Percentiles rank a stretch among this genome's conserved stretches.
Conservation (phyloP, 2,113 vertebrate genomes). For the Lepus timidus region DNA sequence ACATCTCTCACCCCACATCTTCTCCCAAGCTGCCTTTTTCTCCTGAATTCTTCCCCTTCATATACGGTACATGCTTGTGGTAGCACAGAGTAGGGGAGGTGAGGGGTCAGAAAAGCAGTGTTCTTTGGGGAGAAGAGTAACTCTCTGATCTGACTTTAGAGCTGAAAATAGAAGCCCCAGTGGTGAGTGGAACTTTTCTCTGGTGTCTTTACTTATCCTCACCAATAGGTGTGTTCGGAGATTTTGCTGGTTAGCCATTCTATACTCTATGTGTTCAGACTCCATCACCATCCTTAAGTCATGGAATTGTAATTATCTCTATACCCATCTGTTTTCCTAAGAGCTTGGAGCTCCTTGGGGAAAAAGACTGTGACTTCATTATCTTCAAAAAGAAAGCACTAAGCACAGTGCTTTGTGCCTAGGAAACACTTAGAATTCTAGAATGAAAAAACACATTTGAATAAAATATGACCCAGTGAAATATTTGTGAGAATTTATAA, state of each 20-base stretch:
- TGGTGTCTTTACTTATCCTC: background rate
- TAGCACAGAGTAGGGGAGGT: background rate
- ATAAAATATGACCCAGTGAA: conserved; percentile 31
- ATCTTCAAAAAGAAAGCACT: background rate
- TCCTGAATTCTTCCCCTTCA: background rate
- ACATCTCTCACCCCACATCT: background rate
- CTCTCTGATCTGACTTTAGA: background rate
- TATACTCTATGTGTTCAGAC: background rate
- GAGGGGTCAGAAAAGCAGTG: background rate
- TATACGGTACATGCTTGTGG: background rate
- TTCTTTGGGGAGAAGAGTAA: background rate
- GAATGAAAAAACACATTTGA: background rate
- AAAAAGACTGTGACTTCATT: background rate
- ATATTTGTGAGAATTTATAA: conserved; percentile 52
- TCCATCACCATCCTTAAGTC: background rate
- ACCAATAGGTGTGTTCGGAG: background rate
- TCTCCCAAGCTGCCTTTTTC: background rate
- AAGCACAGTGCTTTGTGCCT: background rate
- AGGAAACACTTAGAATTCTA: background rate
- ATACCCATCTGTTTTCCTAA: background rate
- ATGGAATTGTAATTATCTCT: background rate
- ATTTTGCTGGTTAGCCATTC: background rate
- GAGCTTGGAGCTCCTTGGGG: background rate
- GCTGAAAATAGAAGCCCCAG: background rate
- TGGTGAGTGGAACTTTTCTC: background rate